Conservation (phyloP, 2,797 vertebrate species). For the Chrosomus eos region DNA sequence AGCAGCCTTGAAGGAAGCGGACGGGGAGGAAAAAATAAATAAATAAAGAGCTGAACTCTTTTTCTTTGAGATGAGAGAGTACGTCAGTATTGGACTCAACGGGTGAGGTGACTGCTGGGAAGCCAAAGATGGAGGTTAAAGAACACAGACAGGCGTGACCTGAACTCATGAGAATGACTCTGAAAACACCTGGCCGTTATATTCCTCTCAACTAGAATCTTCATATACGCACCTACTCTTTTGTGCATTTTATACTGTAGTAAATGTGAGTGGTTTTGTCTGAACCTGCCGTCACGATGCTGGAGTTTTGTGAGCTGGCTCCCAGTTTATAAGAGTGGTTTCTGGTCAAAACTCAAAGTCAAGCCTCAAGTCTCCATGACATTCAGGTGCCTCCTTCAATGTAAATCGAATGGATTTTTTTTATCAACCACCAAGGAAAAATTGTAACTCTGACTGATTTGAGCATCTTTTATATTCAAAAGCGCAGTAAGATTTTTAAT, state of each 20-base stretch:
- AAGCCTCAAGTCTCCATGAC: neutral
- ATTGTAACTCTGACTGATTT: no score
- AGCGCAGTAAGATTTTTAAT: no score
- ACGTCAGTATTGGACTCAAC: conserved; percentile 65
- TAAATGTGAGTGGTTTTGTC: neutral
- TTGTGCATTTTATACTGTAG: neutral
- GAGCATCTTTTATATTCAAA: neutral
- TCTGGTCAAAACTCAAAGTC: neutral
- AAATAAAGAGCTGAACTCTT: conserved; percentile 60
- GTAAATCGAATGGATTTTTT: neutral
- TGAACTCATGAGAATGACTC: conserved; percentile 22
- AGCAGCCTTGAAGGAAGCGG: conserved; percentile 53
- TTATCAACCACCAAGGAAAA: neutral
- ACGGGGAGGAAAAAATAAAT: conserved; percentile 59
- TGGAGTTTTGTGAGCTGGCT: neutral
- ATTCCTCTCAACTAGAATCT: conserved; percentile 2
- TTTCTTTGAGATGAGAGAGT: conserved; percentile 71
- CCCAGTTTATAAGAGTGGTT: neutral
- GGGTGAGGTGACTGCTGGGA: conserved; percentile 57
- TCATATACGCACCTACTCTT: neutral
- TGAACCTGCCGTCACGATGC: neutral
- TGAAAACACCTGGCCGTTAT: neutral
- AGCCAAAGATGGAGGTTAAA: conserved; percentile 61
- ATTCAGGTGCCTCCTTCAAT: neutral
- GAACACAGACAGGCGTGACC: conserved; percentile 70